Conservation (phyloP, 2,888 invertebrate genomes). For the Odontomyia ornata region DNA sequence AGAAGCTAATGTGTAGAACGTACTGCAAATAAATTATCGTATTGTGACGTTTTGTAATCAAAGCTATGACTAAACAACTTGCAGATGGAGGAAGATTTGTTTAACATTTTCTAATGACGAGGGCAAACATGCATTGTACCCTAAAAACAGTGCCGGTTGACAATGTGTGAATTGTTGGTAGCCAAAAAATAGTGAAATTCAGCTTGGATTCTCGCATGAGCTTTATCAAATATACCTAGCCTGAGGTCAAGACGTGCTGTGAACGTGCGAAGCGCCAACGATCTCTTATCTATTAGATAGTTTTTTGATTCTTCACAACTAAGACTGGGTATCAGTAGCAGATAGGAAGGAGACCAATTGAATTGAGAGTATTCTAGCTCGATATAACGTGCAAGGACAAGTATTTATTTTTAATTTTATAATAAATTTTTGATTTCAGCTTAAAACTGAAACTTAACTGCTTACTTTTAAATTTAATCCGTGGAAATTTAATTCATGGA, state of each 20-base stretch:
- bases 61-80: constrained; percentile 30
- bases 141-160: neutral
- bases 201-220: neutral
- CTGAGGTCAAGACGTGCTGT: neutral
- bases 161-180: neutral
- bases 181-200: neutral
- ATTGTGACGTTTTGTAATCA: constrained; percentile 41
- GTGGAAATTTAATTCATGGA: no score
- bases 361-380: no score
- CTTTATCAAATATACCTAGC: constrained; percentile 2
- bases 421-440: no score
- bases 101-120: constrained; percentile 26
- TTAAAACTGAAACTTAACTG: no score
- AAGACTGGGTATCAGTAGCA: no score
- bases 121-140: neutral
- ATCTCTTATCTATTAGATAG: neutral
- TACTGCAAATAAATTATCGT: constrained; percentile 37
- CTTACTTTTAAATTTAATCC: no score
- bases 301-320: no score
- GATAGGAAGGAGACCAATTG: no score
- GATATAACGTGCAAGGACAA: no score
- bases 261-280: neutral
- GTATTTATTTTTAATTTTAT: no score
- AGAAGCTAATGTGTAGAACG: constrained; percentile 26
- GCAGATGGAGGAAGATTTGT: constrained; percentile 34